These are phyloP conservation scores for Gonocerus acuteangulatus DNA, from an alignment of 2,888 invertebrate genomes.

Conservation along the genomic window DNA sequence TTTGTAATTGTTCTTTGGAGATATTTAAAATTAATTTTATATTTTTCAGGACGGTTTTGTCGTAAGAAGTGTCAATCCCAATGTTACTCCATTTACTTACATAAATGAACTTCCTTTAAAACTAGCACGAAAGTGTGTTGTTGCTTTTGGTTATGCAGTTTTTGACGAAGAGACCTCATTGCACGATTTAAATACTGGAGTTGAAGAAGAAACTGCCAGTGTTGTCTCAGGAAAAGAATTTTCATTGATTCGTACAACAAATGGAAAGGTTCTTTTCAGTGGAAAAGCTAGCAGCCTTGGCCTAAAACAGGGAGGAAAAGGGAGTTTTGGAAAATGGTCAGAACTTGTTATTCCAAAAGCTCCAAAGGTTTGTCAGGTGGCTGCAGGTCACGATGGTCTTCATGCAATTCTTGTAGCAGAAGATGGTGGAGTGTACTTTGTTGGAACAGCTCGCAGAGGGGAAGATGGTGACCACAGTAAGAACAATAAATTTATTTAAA, in stretches of 20 bases:
- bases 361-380: conserved; percentile 65
- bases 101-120: conserved; percentile 64
- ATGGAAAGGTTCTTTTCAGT: conserved; percentile 79
- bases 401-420: conserved; percentile 87
- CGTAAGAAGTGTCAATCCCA: conserved; percentile 62
- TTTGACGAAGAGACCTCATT: conserved; percentile 59
- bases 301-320: conserved; percentile 53
- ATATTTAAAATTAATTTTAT: background rate
- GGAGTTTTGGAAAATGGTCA: conserved; percentile 43
- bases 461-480: conserved; percentile 83
- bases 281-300: conserved; percentile 82
- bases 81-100: conserved; percentile 49
- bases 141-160: conserved; percentile 62
- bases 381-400: conserved; percentile 87
- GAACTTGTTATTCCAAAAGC: conserved; percentile 60
- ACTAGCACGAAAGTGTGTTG: conserved; percentile 69
- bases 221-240: conserved; percentile 87
- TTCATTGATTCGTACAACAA: conserved; percentile 70
- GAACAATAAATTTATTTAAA: conserved; percentile 35
- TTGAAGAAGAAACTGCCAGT: conserved; percentile 70
- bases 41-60: conserved; percentile 64
- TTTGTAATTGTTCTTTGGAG: background rate
- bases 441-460: conserved; percentile 77
- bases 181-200: conserved; percentile 47
- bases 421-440: conserved; percentile 82